Evolutionary conservation across 2,113 vertebrate species (phyloP), one percentile per base, ranked within the genome.

Genomic region (Zingel zingel): DNA sequence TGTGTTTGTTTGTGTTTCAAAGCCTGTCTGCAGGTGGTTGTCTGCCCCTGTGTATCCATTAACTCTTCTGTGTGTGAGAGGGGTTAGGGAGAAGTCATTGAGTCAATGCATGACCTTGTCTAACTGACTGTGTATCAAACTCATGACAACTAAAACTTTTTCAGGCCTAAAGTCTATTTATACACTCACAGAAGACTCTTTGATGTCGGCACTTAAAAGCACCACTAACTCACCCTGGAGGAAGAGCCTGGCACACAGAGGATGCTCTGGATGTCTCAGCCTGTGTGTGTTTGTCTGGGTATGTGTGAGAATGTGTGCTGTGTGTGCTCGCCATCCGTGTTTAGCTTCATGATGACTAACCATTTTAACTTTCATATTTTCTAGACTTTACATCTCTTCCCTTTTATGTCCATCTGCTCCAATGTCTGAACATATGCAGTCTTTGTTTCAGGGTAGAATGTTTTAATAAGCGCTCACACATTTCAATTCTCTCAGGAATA

Each of bases 191-290:
- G 77, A 82, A 82, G 68, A 82, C 68, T 74, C 93, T 94, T 94
- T 94, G 92, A 94, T 86, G 91, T 94, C 69, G 56, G 80, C 84
- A 89, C 92, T 93, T 94, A 86, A 94, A 94, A 94, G 92, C 92
- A 92, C 85, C 82, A 90, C 91, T 89, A 93, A 94, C 89, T 89
- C 78, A 82, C 84, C 92, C 92, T 80, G 83, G 86, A 94, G 91
- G 86, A 89, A 85, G 74, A 88, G 84, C 69, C 86, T 80, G 71
- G 86, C 83, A 79, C 83, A 84, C 79, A 78, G 83, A 85, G 86
- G 86, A 92, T 84, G 85, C 88, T 89, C 62, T 48, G 79, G 51
- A 75, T 82, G 79, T 83, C 82, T 91, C 75, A 63, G 77, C 18
- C 54, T 71, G 70, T 16, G 18, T 51, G 43, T 74, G 73, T 51